Conservation (phyloP, 2,113 vertebrate species). For the Mirounga angustirostris region DNA sequence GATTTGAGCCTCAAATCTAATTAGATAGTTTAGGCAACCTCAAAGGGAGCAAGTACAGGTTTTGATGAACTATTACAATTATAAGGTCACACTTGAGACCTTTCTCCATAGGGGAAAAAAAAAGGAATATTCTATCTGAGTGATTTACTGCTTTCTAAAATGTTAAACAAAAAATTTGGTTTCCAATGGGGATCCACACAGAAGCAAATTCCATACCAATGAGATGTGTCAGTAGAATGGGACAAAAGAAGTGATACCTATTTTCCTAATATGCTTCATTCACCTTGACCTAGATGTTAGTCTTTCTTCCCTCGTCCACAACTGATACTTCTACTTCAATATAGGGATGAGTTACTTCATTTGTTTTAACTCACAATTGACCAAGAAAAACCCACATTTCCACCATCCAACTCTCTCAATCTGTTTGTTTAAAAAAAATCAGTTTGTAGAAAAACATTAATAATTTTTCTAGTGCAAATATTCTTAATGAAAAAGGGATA, state of each 20-base stretch:
- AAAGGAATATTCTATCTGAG: neutral
- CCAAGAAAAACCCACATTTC: neutral
- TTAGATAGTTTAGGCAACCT: neutral
- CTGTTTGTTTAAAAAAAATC: conserved; percentile 38
- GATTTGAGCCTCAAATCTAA: neutral
- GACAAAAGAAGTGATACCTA: neutral
- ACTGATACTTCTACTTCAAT: neutral
- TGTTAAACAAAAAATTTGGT: neutral
- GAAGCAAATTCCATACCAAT: neutral
- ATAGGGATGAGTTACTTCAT: neutral
- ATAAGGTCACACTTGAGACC: neutral
- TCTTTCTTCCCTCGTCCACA: neutral
- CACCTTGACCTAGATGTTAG: neutral
- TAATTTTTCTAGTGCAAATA: conserved; percentile 76
- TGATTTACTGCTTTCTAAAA: neutral
- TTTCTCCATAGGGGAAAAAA: neutral
- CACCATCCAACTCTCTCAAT: neutral
- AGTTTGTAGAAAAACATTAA: neutral
- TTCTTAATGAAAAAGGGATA: conserved; percentile 70
- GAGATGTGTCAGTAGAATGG: neutral
- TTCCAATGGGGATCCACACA: neutral
- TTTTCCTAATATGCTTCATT: neutral
- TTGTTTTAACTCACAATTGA: neutral
- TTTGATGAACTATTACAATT: neutral
- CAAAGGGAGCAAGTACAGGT: neutral